Conservation (phyloP, 2,113 vertebrate genomes). For the Pedetes capensis region DNA sequence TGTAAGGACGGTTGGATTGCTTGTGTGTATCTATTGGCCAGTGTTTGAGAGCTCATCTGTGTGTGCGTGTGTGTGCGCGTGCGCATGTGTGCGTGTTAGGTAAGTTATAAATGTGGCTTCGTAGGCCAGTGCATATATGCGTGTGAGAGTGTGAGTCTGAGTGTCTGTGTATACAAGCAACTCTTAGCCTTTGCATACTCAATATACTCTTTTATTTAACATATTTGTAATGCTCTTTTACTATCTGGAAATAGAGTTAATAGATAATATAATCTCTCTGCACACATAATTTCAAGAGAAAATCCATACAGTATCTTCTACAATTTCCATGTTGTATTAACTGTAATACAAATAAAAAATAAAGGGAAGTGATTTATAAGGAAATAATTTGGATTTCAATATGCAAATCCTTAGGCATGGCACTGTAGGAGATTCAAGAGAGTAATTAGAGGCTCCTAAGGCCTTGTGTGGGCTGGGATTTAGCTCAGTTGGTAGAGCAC, state of each 20-base stretch:
- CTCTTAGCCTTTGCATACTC: not conserved
- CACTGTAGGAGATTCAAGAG: conserved; percentile 8
- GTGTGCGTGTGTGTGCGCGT: not conserved
- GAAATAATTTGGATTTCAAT: conserved; percentile 45
- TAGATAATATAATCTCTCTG: conserved; percentile 28
- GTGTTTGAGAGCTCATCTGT: not conserved
- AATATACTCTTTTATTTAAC: conserved; percentile 33
- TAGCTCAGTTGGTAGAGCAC: too few relatives aligned
- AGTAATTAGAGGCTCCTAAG: not conserved
- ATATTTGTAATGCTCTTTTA: conserved; percentile 9
- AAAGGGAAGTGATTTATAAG: conserved; percentile 31
- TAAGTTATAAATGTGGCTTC: not conserved
- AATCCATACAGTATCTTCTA: conserved; percentile 12
- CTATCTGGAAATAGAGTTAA: conserved; percentile 16
- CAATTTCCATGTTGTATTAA: conserved; percentile 26
- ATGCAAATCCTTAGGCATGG: conserved; percentile 7
- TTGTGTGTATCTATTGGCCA: not conserved
- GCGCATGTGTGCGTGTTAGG: not conserved
- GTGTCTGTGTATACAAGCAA: not conserved
- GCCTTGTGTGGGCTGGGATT: too few relatives aligned
- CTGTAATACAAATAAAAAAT: conserved; percentile 27
- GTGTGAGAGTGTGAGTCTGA: not conserved
- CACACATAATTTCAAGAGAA: conserved; percentile 55
- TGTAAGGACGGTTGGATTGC: not conserved
- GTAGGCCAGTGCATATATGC: not conserved